A percentile compares a stretch with the other conserved stretches of the same genome.
Conservation (phyloP, 1,140 invertebrate genomes). For the Pachypsylla venusta region DNA sequence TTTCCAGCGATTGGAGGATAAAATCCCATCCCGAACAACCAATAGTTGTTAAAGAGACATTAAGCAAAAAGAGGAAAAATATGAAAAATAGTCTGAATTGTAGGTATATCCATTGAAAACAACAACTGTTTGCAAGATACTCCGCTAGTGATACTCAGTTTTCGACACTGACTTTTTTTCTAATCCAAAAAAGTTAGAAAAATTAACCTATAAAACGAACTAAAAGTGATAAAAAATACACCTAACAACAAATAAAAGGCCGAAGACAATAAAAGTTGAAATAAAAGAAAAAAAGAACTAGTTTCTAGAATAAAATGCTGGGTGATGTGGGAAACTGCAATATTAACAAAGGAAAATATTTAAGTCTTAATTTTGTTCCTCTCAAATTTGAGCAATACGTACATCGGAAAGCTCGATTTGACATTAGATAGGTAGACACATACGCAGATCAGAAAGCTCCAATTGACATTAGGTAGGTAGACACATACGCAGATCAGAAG, state of each 20-base stretch:
- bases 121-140: too few relatives aligned
- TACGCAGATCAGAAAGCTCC: too few relatives aligned
- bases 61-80: too few relatives aligned
- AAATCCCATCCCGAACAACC: too few relatives aligned
- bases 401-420: neutral
- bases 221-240: neutral
- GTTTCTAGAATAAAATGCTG: neutral
- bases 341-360: slow-evolving; percentile 4
- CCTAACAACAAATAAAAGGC: neutral
- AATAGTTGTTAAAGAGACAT: too few relatives aligned
- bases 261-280: neutral
- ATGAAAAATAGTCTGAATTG: too few relatives aligned
- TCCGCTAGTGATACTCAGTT: too few relatives aligned
- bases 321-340: slow-evolving; percentile 8
- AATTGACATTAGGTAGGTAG: too few relatives aligned
- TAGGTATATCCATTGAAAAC: too few relatives aligned
- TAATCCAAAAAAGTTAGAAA: neutral
- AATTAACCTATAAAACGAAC: slow-evolving; percentile 7
- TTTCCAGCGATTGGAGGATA: too few relatives aligned
- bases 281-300: neutral
- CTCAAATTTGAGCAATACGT: neutral
- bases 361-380: neutral
- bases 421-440: neutral
- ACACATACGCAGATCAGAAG: too few relatives aligned
- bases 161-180: slow-evolving; percentile 2